Conservation (phyloP, 2,888 invertebrate genomes). For the Hirtodrosophila alboralis region DNA sequence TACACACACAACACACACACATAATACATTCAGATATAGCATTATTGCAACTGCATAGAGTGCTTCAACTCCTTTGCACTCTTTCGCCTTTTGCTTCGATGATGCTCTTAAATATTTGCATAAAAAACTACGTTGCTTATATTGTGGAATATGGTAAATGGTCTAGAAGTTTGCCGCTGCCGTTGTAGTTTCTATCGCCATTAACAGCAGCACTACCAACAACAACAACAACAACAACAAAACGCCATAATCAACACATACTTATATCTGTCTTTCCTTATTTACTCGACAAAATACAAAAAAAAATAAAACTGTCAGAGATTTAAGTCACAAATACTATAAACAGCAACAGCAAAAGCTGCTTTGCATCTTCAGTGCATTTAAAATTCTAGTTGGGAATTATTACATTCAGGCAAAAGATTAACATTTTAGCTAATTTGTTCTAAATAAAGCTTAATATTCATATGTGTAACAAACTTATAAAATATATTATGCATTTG, state of each 20-base stretch:
- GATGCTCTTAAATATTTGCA: constrained; percentile 79
- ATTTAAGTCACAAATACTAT: constrained; percentile 26
- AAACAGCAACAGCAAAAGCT: constrained; percentile 17
- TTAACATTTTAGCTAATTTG: constrained; percentile 26
- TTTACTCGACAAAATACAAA: background rate
- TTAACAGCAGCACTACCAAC: constrained; percentile 52
- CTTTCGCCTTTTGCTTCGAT: constrained; percentile 74
- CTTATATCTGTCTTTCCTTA: constrained; percentile 50
- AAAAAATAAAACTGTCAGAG: constrained; percentile 15
- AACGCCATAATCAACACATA: constrained; percentile 75
- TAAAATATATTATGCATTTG: too few relatives aligned
- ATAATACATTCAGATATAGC: constrained; percentile 15
- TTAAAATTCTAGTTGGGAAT: constrained; percentile 24
- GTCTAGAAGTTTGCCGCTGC: constrained; percentile 69
- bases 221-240: constrained; percentile 38
- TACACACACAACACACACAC: constrained; percentile 20
- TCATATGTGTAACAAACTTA: too few relatives aligned
- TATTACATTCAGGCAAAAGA: constrained; percentile 23
- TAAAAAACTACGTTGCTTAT: constrained; percentile 72
- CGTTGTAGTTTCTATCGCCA: constrained; percentile 56
- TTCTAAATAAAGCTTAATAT: too few relatives aligned
- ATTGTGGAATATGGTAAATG: constrained; percentile 78
- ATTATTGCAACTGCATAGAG: constrained; percentile 49
- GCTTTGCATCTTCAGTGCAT: constrained; percentile 17
- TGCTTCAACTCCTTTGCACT: constrained; percentile 28